These are phyloP conservation scores for Oncorhynchus nerka DNA, from an alignment of 2,113 vertebrate species.

Conservation along the genomic window DNA sequence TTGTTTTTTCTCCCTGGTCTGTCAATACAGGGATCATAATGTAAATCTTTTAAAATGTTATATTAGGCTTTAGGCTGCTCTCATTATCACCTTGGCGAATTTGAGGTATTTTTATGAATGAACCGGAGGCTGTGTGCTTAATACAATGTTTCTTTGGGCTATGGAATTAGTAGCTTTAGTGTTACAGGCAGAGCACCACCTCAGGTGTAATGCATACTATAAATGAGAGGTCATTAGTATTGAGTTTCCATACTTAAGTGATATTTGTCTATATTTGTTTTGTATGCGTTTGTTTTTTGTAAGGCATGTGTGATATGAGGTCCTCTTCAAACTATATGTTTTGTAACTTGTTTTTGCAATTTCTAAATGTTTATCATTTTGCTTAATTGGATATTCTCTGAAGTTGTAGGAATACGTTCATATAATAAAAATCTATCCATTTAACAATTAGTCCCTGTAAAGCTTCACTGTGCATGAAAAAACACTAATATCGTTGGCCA, in stretches of 20 bases:
- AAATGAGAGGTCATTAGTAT: not conserved
- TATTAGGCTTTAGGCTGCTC: too few species aligned
- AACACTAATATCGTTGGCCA: too few species aligned
- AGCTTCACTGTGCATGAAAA: too few species aligned
- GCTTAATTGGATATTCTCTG: not conserved
- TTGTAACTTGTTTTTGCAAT: not conserved
- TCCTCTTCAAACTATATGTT: too few species aligned
- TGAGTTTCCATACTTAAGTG: not conserved
- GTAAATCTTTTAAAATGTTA: too few species aligned
- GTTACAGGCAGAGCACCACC: not conserved
- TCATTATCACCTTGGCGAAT: not conserved
- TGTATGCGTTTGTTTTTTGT: not conserved
- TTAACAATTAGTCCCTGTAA: too few species aligned
- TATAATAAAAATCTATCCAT: not conserved
- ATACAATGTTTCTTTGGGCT: not conserved
- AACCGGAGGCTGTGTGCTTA: not conserved
- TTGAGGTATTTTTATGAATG: not conserved
- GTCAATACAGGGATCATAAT: not conserved
- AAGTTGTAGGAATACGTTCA: not conserved
- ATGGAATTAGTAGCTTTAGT: not conserved
- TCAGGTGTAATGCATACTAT: not conserved
- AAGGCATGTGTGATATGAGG: too few species aligned
- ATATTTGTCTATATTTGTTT: not conserved
- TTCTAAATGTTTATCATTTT: not conserved
- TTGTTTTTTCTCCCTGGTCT: not conserved